These are phyloP conservation scores for Rhingia rostrata DNA, from an alignment of 2,888 invertebrate genomes.

Conservation along the genomic window DNA sequence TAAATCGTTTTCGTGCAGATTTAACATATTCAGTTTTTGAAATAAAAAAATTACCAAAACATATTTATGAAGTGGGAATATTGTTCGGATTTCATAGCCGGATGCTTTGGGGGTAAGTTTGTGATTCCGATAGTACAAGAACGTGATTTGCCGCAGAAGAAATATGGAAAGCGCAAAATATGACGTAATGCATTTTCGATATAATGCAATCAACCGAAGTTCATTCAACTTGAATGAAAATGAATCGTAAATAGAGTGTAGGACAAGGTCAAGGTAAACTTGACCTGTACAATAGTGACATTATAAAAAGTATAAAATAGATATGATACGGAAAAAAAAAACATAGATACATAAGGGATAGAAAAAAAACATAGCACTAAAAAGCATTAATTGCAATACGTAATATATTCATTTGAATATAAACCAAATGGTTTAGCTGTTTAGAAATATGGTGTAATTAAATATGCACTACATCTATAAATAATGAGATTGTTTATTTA, in stretches of 20 bases:
- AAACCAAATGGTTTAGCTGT: too few relatives aligned
- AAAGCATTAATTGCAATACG: too few relatives aligned
- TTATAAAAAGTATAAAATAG: background rate
- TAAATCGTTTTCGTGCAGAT: slow-evolving; percentile 13
- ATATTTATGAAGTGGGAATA: slow-evolving; percentile 80
- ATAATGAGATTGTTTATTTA: too few relatives aligned
- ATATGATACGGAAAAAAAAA: background rate
- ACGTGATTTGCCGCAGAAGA: background rate
- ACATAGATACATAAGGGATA: background rate
- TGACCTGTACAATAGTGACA: slow-evolving; percentile 16
- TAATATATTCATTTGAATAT: too few relatives aligned
- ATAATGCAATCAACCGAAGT: slow-evolving; percentile 30
- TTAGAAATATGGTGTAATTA: too few relatives aligned
- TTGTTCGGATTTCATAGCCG: slow-evolving; percentile 84
- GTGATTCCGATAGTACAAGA: slow-evolving; percentile 7
- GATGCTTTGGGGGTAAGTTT: slow-evolving; percentile 85
- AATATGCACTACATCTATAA: too few relatives aligned
- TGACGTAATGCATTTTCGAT: slow-evolving; percentile 58
- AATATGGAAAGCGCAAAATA: slow-evolving; percentile 11
- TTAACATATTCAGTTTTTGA: slow-evolving; percentile 16
- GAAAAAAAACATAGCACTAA: background rate
- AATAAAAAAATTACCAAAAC: slow-evolving; percentile 23
- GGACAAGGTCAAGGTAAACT: slow-evolving; percentile 34
- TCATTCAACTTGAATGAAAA: slow-evolving; percentile 58
- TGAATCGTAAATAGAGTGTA: slow-evolving; percentile 30